Evolutionary conservation across 2,797 vertebrate genomes (phyloP), one percentile per base, ranked within the genome.

Genomic region (Bufotes viridis): DNA sequence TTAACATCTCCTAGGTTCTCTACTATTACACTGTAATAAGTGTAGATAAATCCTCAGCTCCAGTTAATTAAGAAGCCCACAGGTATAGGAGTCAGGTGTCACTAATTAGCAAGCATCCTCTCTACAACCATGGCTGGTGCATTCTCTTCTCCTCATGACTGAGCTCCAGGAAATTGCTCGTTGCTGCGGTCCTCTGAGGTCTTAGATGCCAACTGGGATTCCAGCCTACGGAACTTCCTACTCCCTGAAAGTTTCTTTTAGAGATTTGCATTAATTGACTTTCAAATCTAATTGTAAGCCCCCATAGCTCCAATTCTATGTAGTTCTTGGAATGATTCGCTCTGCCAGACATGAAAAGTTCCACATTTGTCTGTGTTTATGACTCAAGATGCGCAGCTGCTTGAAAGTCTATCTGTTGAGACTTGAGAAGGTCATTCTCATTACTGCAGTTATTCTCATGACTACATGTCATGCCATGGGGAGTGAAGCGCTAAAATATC

Each of bases 81-180:
- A 85, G 29, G 78, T 89, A 86, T 51, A 65, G 55, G 24, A 89
- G 67, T 89, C 55, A 85, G 87, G 78, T 86, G 63, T 92, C 88
- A 92, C 92, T 94, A 93, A 93, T 94, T 94, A 92, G 93, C 89
- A 61, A 60, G 34, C 63, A 10, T 70, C 55, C 51, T 15, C 58
- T 76, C 72, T 85, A 90, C 90, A 65, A 91, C 90, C 91, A 92
- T 90, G 90, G 89, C 85, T 65, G 60, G 9, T 14, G 79, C 61
- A 60, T 74, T 90, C 84, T 3, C 78, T 18, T 75, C n/a, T n/a
- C 67, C 26, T 63, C 75, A 60, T 76, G 24, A 53, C 81, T 69
- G n/a, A 18, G 60, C 69, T 65, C 53, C 58, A 58, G 13, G 65
- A 85, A 82, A 80, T 22, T 34, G 22, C 84, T 86, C 14, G 60